A percentile compares a stretch with the other conserved stretches of the same genome.
These are phyloP conservation scores for Fregetta grallaria DNA, from an alignment of 2,113 vertebrate species.

Conservation along the genomic window DNA sequence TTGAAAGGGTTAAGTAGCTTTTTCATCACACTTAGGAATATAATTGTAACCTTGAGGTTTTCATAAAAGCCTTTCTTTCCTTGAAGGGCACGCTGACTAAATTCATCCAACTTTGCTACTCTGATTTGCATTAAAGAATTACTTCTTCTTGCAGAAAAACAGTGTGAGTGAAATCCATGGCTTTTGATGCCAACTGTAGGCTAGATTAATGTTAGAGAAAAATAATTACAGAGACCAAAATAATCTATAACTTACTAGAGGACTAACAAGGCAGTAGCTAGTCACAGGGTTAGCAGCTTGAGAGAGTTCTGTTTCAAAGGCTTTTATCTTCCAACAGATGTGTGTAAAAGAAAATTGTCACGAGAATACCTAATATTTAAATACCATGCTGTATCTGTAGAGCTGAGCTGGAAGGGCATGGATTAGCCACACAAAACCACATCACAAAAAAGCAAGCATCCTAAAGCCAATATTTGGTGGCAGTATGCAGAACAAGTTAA, in stretches of 20 bases:
- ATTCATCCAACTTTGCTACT: background rate
- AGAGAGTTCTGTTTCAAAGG: background rate
- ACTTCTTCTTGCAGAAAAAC: slow-evolving; percentile 41
- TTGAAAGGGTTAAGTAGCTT: slow-evolving; percentile 17
- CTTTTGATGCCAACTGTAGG: slow-evolving; percentile 20
- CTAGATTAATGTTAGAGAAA: background rate
- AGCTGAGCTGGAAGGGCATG: background rate
- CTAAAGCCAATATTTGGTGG: background rate
- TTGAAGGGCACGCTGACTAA: slow-evolving; percentile 16
- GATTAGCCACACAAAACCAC: background rate
- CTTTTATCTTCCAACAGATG: background rate
- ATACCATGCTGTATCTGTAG: background rate
- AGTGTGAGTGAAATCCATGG: background rate
- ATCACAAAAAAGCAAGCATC: background rate
- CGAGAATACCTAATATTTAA: background rate
- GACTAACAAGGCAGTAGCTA: background rate
- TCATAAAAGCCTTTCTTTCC: slow-evolving; percentile 20
- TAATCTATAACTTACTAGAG: background rate
- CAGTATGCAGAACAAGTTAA: background rate
- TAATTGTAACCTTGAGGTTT: slow-evolving; percentile 6
- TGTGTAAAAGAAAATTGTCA: background rate
- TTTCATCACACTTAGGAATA: background rate
- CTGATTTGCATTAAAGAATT: slow-evolving; percentile 53
- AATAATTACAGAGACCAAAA: slow-evolving; percentile 7
- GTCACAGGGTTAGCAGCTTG: background rate